phyloP scores from a whole-genome alignment of 2,797 vertebrate genomes.

The Tinamus major region DNA sequence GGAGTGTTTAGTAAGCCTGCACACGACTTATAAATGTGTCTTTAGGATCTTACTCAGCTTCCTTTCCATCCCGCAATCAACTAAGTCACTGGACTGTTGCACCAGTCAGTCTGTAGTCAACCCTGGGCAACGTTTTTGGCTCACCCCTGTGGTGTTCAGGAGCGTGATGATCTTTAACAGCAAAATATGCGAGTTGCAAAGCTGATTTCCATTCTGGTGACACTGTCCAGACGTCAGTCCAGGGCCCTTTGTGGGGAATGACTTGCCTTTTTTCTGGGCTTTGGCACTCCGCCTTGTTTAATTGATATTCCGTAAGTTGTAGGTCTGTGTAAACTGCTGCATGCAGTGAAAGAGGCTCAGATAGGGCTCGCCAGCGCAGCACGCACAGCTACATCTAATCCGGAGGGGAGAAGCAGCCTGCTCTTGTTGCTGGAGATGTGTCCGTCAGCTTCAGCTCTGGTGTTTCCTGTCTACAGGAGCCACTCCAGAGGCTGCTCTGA shows the following conservation, averaged over 20 bases:
- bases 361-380: background rate
- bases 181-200: background rate
- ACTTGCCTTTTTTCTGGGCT: background rate
- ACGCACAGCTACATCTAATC: background rate
- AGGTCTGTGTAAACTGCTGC: accelerated
- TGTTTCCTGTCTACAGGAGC: accelerated
- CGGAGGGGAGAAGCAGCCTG: background rate
- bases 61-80: too few relatives aligned
- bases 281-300: accelerated
- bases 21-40: background rate
- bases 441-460: background rate
- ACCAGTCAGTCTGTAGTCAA: background rate
- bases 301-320: background rate
- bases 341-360: background rate
- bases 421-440: background rate
- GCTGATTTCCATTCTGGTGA: background rate
- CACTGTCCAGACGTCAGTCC: accelerated
- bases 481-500: background rate
- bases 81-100: background rate
- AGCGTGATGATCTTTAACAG: background rate
- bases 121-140: background rate
- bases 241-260: background rate
- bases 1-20: background rate
- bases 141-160: accelerated
- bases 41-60: background rate